Percentiles rank a stretch among this genome's conserved stretches.
Conservation (phyloP, 2,888 invertebrate species). For the Synergus umbraculus region DNA sequence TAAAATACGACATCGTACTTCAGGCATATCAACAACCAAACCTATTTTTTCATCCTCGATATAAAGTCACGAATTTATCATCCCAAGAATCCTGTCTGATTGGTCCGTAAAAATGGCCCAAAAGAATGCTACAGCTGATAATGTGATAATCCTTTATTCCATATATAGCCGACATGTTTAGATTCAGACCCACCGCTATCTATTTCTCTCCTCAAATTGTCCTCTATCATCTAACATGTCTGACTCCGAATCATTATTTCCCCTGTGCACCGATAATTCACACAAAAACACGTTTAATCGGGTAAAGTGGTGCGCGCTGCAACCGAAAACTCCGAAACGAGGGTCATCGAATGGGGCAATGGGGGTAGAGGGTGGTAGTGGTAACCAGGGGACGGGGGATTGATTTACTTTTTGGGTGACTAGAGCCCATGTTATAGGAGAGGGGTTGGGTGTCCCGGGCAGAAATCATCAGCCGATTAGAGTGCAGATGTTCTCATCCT, state of each 20-base stretch:
- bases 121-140: background rate
- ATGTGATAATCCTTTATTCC: background rate
- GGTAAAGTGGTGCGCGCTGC: slow-evolving; percentile 58
- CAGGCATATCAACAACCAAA: background rate
- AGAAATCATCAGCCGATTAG: slow-evolving; percentile 75
- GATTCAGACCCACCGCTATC: background rate
- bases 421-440: slow-evolving; percentile 37
- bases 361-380: slow-evolving; percentile 43
- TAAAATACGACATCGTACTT: background rate
- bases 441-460: slow-evolving; percentile 51
- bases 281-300: slow-evolving; percentile 58
- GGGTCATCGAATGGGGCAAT: slow-evolving; percentile 40
- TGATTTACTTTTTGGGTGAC: slow-evolving; percentile 59
- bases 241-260: slow-evolving; percentile 27
- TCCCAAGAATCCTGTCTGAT: background rate
- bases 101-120: slow-evolving; percentile 24
- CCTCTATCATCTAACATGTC: background rate
- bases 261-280: slow-evolving; percentile 42
- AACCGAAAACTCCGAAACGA: slow-evolving; percentile 42
- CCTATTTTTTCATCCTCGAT: background rate
- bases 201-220: background rate
- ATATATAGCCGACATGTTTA: background rate
- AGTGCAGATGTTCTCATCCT: slow-evolving; percentile 76
- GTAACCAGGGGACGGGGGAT: slow-evolving; percentile 49
- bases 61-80: slow-evolving; percentile 4